phyloP scores from a whole-genome alignment of 2,113 vertebrate genomes.

The Poecile atricapillus region DNA sequence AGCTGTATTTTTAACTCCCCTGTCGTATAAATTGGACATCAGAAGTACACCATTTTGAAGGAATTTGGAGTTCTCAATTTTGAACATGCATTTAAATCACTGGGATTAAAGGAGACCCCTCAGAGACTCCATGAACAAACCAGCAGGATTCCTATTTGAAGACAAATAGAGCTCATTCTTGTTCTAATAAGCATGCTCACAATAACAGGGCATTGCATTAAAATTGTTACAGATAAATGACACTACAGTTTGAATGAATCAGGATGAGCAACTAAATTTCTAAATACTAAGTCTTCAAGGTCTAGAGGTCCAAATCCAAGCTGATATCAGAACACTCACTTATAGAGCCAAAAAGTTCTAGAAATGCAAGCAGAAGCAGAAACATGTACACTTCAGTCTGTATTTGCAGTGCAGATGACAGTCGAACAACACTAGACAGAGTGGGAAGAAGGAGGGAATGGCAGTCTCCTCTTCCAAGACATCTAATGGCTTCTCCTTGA shows the following conservation, averaged over 20 bases:
- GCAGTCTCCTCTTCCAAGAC: background rate
- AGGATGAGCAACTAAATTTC: background rate
- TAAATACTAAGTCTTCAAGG: background rate
- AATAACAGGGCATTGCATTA: slow-evolving; percentile 4
- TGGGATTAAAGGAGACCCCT: slow-evolving; percentile 20
- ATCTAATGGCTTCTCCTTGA: background rate
- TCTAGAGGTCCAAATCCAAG: background rate
- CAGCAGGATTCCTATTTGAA: slow-evolving; percentile 36
- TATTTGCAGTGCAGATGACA: background rate
- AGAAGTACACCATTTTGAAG: background rate
- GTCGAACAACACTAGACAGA: background rate
- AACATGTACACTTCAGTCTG: background rate
- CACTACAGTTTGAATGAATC: background rate
- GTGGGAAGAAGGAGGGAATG: background rate
- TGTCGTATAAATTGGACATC: background rate
- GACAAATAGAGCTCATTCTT: slow-evolving; percentile 49
- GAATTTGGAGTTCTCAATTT: background rate
- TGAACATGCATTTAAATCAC: background rate
- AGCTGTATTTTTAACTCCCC: background rate
- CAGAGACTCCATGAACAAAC: slow-evolving; percentile 14
- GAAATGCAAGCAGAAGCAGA: background rate
- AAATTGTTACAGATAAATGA: slow-evolving; percentile 21
- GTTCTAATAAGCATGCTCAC: slow-evolving; percentile 31
- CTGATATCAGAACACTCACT: background rate
- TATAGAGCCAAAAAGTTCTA: background rate